A percentile compares a stretch with the other conserved stretches of the same genome.
Evolutionary conservation across 2,113 vertebrate species (phyloP).

Genomic region (Gopherus evgoodei): DNA sequence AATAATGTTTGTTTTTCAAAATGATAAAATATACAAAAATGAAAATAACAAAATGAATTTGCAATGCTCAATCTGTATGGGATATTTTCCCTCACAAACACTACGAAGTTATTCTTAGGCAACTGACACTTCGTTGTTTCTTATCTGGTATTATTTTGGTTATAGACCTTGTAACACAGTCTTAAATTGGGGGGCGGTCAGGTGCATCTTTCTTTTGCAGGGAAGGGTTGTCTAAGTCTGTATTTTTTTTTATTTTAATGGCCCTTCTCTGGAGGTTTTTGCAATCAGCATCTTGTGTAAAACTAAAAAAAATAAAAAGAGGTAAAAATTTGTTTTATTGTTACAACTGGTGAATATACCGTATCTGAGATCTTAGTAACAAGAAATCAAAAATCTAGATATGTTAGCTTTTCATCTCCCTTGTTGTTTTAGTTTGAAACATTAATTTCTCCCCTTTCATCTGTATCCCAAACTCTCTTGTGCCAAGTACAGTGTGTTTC

Average conservation of each 20-base stretch:
- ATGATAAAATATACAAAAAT: background rate
- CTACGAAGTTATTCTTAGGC: background rate
- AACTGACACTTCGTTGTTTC: background rate
- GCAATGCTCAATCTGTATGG: background rate
- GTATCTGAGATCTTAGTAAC: background rate
- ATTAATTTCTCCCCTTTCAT: background rate
- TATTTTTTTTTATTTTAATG: background rate
- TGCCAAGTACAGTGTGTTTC: rapidly evolving
- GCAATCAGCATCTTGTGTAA: background rate
- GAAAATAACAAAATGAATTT: background rate
- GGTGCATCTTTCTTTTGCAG: background rate
- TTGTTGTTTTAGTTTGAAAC: background rate
- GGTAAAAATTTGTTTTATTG: no score
- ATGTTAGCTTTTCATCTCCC: background rate
- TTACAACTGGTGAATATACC: background rate
- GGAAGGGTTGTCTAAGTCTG: background rate
- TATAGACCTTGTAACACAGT: background rate
- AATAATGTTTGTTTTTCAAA: background rate
- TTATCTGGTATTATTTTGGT: background rate
- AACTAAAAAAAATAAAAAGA: no score
- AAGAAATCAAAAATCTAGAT: background rate
- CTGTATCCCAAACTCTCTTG: background rate
- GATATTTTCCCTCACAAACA: background rate
- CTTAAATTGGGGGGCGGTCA: background rate
- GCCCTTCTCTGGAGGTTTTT: background rate